These are phyloP conservation scores for Orthonychiurus folsomi DNA, from an alignment of 2,888 invertebrate genomes.

Conservation along the genomic window DNA sequence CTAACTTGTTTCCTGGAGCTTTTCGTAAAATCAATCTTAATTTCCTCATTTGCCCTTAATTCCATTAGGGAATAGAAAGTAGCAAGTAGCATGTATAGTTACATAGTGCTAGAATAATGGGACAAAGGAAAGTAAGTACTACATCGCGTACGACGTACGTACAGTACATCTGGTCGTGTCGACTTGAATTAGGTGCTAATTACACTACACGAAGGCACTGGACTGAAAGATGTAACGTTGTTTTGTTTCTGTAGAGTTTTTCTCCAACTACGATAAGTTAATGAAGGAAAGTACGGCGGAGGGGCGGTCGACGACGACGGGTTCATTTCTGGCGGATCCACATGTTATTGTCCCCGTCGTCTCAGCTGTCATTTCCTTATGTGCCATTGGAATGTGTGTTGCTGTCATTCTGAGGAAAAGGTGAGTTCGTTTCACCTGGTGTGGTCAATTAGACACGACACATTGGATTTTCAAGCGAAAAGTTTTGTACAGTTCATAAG, in stretches of 20 bases:
- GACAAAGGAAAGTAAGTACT: too few species aligned
- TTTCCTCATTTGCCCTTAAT: background rate
- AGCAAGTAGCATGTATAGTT: too few species aligned
- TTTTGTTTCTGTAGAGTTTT: conserved; percentile 26
- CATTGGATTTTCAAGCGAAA: too few species aligned
- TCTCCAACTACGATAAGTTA: conserved; percentile 32
- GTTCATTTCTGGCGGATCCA: conserved; percentile 45
- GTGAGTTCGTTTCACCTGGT: conserved; percentile 16
- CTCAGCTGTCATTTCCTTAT: conserved; percentile 46
- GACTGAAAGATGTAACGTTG: background rate
- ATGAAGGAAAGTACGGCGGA: conserved; percentile 17
- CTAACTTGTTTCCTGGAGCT: background rate
- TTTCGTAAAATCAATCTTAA: background rate
- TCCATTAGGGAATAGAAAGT: background rate
- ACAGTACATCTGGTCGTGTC: too few species aligned
- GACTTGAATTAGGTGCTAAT: too few species aligned
- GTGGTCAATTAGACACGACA: background rate
- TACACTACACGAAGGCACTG: too few species aligned
- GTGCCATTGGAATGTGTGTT: conserved; percentile 47
- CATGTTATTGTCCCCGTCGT: conserved; percentile 48
- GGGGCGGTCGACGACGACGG: conserved; percentile 13
- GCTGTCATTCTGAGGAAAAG: conserved; percentile 46
- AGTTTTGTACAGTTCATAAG: too few species aligned
- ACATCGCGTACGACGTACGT: too few species aligned
- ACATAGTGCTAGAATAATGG: too few species aligned